Conservation (phyloP, 2,888 invertebrate species). For the Clistopyga incitator region DNA sequence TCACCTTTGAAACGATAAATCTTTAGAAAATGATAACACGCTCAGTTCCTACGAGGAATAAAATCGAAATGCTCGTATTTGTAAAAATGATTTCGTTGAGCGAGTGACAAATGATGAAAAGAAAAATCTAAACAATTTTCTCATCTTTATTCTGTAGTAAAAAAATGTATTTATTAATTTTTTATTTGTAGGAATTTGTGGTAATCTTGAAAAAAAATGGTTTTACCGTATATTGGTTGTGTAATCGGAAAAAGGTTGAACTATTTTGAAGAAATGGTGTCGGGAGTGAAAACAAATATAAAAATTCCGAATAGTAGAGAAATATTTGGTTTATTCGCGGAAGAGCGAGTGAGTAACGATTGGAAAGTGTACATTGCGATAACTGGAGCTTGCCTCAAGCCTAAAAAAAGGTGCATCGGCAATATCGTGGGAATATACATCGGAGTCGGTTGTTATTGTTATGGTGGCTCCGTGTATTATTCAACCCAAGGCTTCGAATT, state of each 20-base stretch:
- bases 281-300: not conserved
- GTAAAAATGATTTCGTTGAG: too few relatives aligned
- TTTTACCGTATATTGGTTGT: not conserved
- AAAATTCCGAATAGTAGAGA: not conserved
- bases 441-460: conserved; percentile 23
- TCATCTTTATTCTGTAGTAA: too few relatives aligned
- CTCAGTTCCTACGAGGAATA: too few relatives aligned
- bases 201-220: too few relatives aligned
- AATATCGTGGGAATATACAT: conserved; percentile 36
- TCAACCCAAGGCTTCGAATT: conserved; percentile 19
- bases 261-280: not conserved
- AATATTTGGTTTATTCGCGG: conserved; percentile 4
- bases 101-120: too few relatives aligned
- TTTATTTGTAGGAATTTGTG: too few relatives aligned
- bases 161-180: too few relatives aligned
- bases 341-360: not conserved
- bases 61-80: too few relatives aligned
- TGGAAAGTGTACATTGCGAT: not conserved
- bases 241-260: not conserved
- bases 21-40: too few relatives aligned
- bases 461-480: not conserved
- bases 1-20: too few relatives aligned
- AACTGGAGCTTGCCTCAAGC: not conserved
- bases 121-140: too few relatives aligned
- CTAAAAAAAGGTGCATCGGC: conserved; percentile 16